Conservation (phyloP, 2,797 vertebrate genomes). For the Pipistrellus nathusii region DNA sequence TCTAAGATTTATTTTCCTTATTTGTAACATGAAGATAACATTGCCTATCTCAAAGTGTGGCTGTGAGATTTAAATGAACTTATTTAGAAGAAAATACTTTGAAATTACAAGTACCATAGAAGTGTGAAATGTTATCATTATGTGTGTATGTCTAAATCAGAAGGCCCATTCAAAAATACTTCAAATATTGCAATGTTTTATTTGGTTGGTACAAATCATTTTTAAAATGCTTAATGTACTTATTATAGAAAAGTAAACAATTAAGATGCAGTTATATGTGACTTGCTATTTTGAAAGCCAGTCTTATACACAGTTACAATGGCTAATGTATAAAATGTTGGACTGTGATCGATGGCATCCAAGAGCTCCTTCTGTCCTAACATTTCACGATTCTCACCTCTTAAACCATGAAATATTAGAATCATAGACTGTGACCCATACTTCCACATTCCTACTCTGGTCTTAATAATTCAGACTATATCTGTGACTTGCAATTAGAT, state of each 20-base stretch:
- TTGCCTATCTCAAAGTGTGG: not conserved
- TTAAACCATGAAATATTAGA: not conserved
- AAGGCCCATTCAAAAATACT: not conserved
- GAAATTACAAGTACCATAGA: not conserved
- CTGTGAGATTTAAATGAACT: constrained; percentile 5
- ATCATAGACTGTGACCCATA: not conserved
- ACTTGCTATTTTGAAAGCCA: constrained; percentile 4
- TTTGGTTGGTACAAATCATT: constrained; percentile 17
- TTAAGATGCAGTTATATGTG: not conserved
- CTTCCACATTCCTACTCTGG: not conserved
- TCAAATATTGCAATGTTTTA: constrained; percentile 28
- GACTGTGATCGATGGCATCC: not conserved
- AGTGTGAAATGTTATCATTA: not conserved
- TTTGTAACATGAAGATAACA: constrained; percentile 35
- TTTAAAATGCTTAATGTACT: not conserved
- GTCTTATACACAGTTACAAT: not conserved
- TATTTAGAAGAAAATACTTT: constrained; percentile 28
- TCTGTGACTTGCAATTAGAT: not conserved
- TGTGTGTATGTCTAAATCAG: not conserved
- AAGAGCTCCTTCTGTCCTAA: not conserved
- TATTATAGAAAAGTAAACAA: constrained; percentile 39
- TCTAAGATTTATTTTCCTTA: constrained; percentile 54
- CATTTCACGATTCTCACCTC: not conserved
- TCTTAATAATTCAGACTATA: not conserved
- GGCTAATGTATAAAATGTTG: constrained; percentile 11